Evolutionary conservation across 2,797 vertebrate genomes (phyloP), one percentile per base, ranked within the genome.

Genomic region (Dendrocincla fuliginosa): DNA sequence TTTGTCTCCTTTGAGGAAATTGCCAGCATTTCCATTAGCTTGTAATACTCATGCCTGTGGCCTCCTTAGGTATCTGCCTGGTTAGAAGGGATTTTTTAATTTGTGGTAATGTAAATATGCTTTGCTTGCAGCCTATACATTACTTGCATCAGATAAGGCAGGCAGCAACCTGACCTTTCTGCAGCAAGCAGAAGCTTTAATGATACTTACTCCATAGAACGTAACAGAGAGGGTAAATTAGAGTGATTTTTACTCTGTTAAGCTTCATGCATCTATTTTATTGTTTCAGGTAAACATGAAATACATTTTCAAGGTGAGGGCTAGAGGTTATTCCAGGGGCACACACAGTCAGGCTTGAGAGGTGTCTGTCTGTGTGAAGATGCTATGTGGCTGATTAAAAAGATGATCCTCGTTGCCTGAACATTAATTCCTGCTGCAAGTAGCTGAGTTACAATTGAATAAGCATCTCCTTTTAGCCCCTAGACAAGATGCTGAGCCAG

Each of bases 1-100:
- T 93, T 93, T 75, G 25, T 46, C 76, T 95, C 57, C 61, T 95
- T 88, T 95, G 92, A 96, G 93, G 94, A 91, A 81, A 91, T 76
- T 92, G 82, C 95, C 89, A 88, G 65, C 11, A 27, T 81, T 96
- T 95, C 82, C 84, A 94, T 96, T 91, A 93, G 82, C 65, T 76
- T 81, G 77, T 60, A 83, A 16, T 39, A 35, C 95, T 81, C 81
- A 91, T 74, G 87, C 69, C 57, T 89, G 84, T 86, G 84, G 88
- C 79, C 89, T 92, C 82, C 69, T 78, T 81, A 44, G 46, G 11
- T 69, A 37, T 82, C 80, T 91, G 79, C 83, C 79, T 94, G 84
- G n/a, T 93, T 86, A 55, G 84, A 84, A 92, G 52, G 79, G 84
- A 81, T 67, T 85, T 90, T 85, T 96, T 42, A 84, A 88, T 97